These are phyloP conservation scores for Phallusia fumigata DNA, from an alignment of 23 tunicate species.

Conservation along the genomic window DNA sequence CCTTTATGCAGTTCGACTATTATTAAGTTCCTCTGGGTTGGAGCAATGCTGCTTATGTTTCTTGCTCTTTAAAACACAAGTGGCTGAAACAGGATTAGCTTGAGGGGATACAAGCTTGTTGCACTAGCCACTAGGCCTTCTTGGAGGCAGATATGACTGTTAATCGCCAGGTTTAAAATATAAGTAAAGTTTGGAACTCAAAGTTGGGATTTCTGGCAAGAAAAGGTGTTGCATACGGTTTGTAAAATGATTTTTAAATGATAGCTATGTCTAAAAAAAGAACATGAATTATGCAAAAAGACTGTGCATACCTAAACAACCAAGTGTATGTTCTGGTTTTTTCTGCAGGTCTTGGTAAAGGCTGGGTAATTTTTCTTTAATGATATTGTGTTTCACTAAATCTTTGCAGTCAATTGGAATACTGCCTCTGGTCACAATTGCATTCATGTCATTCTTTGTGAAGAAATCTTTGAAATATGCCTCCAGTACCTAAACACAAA, in stretches of 20 bases:
- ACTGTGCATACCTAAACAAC: slow-evolving; percentile 57
- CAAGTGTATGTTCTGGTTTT: slow-evolving; percentile 63
- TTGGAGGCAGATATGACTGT: no score
- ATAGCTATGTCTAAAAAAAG: neutral
- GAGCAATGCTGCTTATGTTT: no score
- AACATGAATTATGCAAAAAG: neutral
- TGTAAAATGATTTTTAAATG: no score
- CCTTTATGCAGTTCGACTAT: no score
- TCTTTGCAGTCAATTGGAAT: slow-evolving; percentile 80
- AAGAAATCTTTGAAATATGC: slow-evolving; percentile 54
- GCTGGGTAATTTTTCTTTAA: slow-evolving; percentile 41
- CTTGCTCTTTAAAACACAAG: no score
- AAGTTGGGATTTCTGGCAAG: no score
- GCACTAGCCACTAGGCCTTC: no score
- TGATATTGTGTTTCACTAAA: slow-evolving; percentile 22
- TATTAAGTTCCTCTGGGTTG: no score
- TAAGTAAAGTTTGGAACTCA: no score
- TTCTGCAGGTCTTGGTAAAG: slow-evolving; percentile 36
- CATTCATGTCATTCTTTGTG: slow-evolving; percentile 53
- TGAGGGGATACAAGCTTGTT: no score
- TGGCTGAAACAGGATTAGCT: no score
- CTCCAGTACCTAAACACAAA: slow-evolving; percentile 49
- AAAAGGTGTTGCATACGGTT: neutral
- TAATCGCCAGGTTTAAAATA: no score
- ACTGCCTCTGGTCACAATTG: slow-evolving; percentile 45